These are phyloP conservation scores for Synergus laeviventris DNA, from an alignment of 2,888 invertebrate species.

Conservation along the genomic window DNA sequence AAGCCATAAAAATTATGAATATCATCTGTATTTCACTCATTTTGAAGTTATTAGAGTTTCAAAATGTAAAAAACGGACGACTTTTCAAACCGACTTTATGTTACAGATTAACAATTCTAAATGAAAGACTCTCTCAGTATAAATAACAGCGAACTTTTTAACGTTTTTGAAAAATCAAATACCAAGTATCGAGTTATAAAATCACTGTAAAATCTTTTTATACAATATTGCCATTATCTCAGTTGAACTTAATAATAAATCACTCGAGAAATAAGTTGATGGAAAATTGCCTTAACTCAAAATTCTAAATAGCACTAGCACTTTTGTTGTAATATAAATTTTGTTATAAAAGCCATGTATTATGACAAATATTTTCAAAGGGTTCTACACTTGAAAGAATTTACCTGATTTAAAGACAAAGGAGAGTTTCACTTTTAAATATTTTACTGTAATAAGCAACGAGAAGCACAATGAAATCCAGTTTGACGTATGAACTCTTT, in stretches of 20 bases:
- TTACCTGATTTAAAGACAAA: not conserved
- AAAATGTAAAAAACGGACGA: conserved; percentile 26
- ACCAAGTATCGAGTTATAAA: conserved; percentile 10
- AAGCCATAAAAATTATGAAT: conserved; percentile 31
- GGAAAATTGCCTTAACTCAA: not conserved
- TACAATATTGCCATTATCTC: conserved; percentile 2
- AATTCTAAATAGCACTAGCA: conserved; percentile 26
- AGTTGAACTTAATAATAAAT: conserved; percentile 21
- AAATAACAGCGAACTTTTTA: not conserved
- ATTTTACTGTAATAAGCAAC: conserved; percentile 13
- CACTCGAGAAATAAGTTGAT: not conserved
- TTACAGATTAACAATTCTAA: conserved; percentile 15
- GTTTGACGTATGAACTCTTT: conserved; percentile 1
- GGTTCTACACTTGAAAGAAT: not conserved
- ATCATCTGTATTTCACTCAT: conserved; percentile 12
- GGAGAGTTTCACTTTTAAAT: conserved; percentile 3
- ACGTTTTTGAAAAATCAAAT: conserved; percentile 17
- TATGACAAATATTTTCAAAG: not conserved
- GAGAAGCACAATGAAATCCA: conserved; percentile 20
- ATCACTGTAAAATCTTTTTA: conserved; percentile 23
- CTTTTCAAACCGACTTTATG: conserved; percentile 11
- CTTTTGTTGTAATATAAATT: conserved; percentile 10
- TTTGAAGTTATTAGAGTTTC: conserved; percentile 1
- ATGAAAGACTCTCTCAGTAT: not conserved
- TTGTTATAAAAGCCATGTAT: not conserved